Evolutionary conservation across 2,888 invertebrate genomes (phyloP).

Genomic region (Helicoverpa assulta): DNA sequence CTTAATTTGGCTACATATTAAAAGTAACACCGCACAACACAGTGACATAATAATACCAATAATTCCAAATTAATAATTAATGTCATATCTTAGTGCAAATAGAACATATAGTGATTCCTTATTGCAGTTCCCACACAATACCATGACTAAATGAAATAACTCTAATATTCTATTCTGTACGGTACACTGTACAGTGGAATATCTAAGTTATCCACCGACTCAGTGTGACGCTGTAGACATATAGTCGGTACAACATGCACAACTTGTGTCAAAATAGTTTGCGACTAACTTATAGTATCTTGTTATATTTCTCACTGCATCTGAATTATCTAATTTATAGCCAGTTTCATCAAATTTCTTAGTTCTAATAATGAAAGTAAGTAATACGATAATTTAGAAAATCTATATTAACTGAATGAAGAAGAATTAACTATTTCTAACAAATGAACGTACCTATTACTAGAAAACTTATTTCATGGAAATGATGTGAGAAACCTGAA

Average conservation of each 20-base stretch:
- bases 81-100: no score
- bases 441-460: no score
- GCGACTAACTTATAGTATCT: not conserved
- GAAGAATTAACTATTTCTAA: no score
- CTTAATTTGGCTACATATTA: no score
- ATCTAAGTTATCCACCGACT: slow-evolving; percentile 19
- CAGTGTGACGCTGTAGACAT: slow-evolving; percentile 17
- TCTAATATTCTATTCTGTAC: not conserved
- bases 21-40: no score
- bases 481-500: no score
- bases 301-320: not conserved
- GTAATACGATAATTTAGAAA: not conserved
- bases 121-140: slow-evolving; percentile 2
- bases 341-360: not conserved
- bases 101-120: no score
- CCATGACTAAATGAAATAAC: not conserved
- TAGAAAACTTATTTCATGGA: no score
- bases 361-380: not conserved
- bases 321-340: not conserved
- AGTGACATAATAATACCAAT: no score
- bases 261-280: slow-evolving; percentile 15
- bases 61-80: no score
- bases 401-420: no score
- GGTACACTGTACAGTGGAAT: slow-evolving; percentile 6
- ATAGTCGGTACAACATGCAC: slow-evolving; percentile 21